Percentiles rank a stretch among this genome's conserved stretches.
Evolutionary conservation across 1,140 invertebrate species (phyloP).

Genomic region (Hylaeus volcanicus): DNA sequence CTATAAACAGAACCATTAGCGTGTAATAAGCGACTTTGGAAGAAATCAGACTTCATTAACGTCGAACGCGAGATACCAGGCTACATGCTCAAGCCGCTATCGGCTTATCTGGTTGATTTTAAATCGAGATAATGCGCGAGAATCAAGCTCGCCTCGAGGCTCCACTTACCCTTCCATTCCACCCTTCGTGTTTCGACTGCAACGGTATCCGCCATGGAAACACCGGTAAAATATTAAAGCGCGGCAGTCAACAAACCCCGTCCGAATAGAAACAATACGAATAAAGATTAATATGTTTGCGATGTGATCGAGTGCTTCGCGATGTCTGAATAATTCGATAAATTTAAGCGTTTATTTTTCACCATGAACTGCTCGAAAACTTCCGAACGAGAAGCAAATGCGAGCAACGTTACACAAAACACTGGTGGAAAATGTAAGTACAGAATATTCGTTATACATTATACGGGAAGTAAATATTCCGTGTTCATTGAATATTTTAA

Average conservation of each 20-base stretch:
- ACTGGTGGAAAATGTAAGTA: no score
- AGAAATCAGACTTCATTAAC: neutral
- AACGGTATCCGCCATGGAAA: slow-evolving; percentile 11
- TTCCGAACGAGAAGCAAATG: neutral
- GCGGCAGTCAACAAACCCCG: neutral
- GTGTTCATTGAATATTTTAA: no score
- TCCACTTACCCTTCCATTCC: slow-evolving; percentile 16
- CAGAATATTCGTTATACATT: no score
- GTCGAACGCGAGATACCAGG: neutral
- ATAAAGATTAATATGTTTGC: slow-evolving; percentile 17
- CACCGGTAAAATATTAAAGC: slow-evolving; percentile 12
- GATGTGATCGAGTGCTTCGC: neutral
- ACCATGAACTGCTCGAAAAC: neutral
- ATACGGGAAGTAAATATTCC: no score
- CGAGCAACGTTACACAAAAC: no score
- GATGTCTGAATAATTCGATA: neutral
- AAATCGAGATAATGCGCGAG: slow-evolving; percentile 19
- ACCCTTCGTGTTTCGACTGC: neutral
- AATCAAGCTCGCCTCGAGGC: slow-evolving; percentile 20
- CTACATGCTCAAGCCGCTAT: slow-evolving; percentile 7
- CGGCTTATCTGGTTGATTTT: slow-evolving; percentile 28
- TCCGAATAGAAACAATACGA: neutral
- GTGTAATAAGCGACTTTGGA: neutral
- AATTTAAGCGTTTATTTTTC: neutral
- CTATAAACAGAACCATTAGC: neutral